Conservation (phyloP, 37 sponge, comb jelly and placozoan genomes). For the Hexactinellida sp. region DNA sequence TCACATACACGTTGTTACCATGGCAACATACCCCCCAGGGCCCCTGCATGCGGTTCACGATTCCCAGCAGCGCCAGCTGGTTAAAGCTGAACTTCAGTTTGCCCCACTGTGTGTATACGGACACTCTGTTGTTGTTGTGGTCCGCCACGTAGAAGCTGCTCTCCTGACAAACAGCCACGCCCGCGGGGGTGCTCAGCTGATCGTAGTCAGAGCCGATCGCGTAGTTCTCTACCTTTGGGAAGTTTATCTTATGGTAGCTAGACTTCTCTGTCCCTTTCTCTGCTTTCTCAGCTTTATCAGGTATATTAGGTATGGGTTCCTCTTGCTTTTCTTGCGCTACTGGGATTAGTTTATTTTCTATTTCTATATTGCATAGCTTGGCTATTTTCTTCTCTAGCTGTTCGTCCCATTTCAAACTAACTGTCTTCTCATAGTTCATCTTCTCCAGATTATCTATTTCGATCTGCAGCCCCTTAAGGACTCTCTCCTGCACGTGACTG, state of each 20-base stretch:
- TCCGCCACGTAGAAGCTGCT: background rate
- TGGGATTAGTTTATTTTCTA: background rate
- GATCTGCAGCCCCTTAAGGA: background rate
- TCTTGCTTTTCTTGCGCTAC: background rate
- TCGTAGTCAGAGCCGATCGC: background rate
- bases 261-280: background rate
- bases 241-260: background rate
- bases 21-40: background rate
- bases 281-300: background rate
- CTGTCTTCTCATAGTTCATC: background rate
- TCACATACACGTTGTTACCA: background rate
- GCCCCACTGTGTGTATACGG: background rate
- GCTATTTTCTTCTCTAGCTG: background rate
- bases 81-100: background rate
- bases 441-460: background rate
- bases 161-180: background rate
- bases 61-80: background rate
- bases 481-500: background rate
- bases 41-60: background rate
- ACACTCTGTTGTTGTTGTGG: background rate
- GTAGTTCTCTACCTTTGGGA: background rate
- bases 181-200: background rate
- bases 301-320: background rate
- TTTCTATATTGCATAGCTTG: background rate
- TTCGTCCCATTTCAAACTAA: background rate